These are phyloP conservation scores for Dromaius novaehollandiae DNA, from an alignment of 2,113 vertebrate species.

Conservation along the genomic window DNA sequence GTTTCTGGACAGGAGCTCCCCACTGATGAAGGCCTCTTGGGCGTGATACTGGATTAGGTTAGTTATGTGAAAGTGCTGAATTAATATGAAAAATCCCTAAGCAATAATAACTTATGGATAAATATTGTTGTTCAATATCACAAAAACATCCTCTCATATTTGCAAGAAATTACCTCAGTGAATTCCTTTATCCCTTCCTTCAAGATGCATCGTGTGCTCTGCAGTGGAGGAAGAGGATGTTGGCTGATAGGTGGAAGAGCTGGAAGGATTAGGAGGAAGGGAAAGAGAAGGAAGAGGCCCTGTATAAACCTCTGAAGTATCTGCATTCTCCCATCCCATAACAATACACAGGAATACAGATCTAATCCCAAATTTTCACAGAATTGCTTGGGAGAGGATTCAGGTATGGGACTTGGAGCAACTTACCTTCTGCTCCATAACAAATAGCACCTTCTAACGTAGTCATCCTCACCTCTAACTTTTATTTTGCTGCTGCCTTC, in stretches of 20 bases:
- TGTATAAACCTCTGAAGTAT: background rate
- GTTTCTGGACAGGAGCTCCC: background rate
- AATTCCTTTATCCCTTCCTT: background rate
- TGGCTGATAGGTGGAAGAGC: background rate
- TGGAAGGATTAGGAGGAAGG: background rate
- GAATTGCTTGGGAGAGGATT: background rate
- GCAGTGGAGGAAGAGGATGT: background rate
- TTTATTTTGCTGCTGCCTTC: background rate
- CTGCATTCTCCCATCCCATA: background rate
- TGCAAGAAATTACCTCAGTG: background rate
- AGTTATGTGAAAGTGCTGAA: background rate
- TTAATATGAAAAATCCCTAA: background rate
- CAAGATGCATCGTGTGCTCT: background rate
- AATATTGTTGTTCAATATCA: background rate
- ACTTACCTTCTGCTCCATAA: background rate
- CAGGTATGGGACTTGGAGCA: background rate
- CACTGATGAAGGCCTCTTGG: background rate
- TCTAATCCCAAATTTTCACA: background rate
- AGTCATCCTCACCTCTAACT: background rate
- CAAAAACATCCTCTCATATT: background rate
- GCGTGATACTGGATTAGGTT: background rate
- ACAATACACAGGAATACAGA: background rate
- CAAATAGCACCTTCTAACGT: background rate
- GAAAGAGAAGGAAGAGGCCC: background rate
- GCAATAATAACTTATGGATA: background rate